A percentile compares a stretch with the other conserved stretches of the same genome.
Evolutionary conservation across 2,888 invertebrate genomes (phyloP).

Genomic region (Ophion costatus): DNA sequence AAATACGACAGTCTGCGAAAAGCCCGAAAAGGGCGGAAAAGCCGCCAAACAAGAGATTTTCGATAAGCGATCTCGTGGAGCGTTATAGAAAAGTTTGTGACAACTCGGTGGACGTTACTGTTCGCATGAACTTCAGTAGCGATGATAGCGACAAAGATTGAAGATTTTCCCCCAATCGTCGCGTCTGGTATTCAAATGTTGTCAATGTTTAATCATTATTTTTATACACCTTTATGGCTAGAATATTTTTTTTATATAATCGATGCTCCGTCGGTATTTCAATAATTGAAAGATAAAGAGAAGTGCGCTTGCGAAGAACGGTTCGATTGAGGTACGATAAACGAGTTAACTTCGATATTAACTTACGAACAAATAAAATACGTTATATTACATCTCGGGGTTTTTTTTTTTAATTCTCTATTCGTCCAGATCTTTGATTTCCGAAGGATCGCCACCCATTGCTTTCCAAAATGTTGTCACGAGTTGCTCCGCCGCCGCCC

Average conservation of each 20-base stretch:
- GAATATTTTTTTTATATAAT: background rate
- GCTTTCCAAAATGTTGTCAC: constrained; percentile 90
- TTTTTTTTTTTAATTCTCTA: constrained; percentile 22
- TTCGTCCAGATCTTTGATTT: constrained; percentile 85
- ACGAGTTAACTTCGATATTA: constrained; percentile 1
- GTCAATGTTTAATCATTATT: constrained; percentile 5
- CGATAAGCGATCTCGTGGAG: constrained; percentile 80
- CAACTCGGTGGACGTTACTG: constrained; percentile 50
- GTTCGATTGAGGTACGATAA: constrained; percentile 4
- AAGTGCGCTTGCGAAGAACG: background rate
- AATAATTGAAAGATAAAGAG: constrained; percentile 3
- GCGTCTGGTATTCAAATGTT: background rate
- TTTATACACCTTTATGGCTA: constrained; percentile 6
- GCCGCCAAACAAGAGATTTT: constrained; percentile 69
- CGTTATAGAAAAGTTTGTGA: constrained; percentile 76
- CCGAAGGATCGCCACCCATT: constrained; percentile 89
- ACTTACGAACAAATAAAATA: constrained; percentile 52
- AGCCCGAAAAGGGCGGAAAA: constrained; percentile 53
- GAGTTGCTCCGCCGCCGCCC: constrained; percentile 89
- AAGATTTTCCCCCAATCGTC: background rate
- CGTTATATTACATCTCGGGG: constrained; percentile 55
- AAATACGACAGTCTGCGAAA: background rate
- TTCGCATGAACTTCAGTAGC: constrained; percentile 48
- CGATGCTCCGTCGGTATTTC: background rate
- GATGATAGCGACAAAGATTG: constrained; percentile 52